Evolutionary conservation across 35 echinoderm and acorn worm species (phyloP).

Genomic region (Apostichopus parvimensis): DNA sequence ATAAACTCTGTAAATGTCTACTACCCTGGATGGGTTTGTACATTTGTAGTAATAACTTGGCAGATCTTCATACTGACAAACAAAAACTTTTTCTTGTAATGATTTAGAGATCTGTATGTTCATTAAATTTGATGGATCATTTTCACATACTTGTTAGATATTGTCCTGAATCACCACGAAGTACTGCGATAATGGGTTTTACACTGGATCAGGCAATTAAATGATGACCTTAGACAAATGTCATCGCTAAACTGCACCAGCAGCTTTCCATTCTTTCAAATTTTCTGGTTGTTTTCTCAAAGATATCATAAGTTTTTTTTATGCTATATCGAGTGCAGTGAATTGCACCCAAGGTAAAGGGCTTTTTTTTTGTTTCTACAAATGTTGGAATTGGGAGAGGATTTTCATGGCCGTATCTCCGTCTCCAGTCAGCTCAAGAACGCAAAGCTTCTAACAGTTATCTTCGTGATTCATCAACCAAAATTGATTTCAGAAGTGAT

Average conservation of each 20-base stretch:
- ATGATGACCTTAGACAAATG: not conserved
- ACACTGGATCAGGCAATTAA: not conserved
- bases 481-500: slow-evolving; percentile 19
- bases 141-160: too few species aligned
- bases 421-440: slow-evolving; percentile 15
- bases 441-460: not conserved
- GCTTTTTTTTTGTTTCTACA: not conserved
- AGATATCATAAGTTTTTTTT: not conserved
- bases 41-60: too few species aligned
- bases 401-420: not conserved
- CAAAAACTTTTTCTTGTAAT: too few species aligned
- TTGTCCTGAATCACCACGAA: too few species aligned
- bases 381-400: not conserved
- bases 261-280: not conserved
- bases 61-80: too few species aligned
- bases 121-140: too few species aligned
- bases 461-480: slow-evolving; percentile 5
- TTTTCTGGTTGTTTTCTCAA: not conserved
- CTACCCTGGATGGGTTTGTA: too few species aligned
- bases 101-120: too few species aligned
- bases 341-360: not conserved
- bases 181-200: not conserved
- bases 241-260: not conserved
- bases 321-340: not conserved
- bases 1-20: too few species aligned